Conservation (phyloP, 1,140 invertebrate species). For the Magallana gigas region DNA sequence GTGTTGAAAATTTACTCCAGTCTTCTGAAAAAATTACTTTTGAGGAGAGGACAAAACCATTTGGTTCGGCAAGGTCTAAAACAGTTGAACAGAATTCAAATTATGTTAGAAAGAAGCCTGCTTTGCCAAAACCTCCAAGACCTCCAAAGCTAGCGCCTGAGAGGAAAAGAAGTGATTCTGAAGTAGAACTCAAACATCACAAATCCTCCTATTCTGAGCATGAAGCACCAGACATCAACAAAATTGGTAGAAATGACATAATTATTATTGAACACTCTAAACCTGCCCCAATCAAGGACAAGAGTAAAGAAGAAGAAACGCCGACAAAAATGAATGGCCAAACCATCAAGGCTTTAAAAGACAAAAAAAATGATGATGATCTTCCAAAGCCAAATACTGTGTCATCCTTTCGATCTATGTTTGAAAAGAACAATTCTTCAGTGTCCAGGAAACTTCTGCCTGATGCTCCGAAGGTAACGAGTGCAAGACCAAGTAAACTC, state of each 20-base stretch:
- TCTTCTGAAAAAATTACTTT: constrained; percentile 23
- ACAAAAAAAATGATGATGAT: constrained; percentile 64
- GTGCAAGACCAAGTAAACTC: not conserved
- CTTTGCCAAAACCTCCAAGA: constrained; percentile 37
- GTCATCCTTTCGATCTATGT: constrained; percentile 67
- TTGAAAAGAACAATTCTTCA: constrained; percentile 64
- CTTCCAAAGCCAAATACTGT: constrained; percentile 74
- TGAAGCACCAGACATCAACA: constrained; percentile 65
- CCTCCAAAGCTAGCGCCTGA: constrained; percentile 37
- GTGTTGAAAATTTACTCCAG: constrained; percentile 72
- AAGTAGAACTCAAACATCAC: not conserved
- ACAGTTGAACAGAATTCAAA: not conserved
- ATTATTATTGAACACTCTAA: constrained; percentile 70
- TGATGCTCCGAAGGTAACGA: constrained; percentile 50
- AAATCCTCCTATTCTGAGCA: constrained; percentile 51
- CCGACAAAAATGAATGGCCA: constrained; percentile 29
- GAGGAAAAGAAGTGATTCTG: constrained; percentile 22
- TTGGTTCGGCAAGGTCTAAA: not conserved
- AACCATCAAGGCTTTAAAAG: constrained; percentile 49
- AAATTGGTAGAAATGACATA: constrained; percentile 70
- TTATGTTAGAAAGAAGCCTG: constrained; percentile 24
- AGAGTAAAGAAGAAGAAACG: constrained; percentile 40
- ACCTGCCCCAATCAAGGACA: not conserved
- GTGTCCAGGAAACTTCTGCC: constrained; percentile 51
- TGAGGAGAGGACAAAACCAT: constrained; percentile 19